phyloP scores from a whole-genome alignment of 2,113 vertebrate genomes.

The Zapornia atra region DNA sequence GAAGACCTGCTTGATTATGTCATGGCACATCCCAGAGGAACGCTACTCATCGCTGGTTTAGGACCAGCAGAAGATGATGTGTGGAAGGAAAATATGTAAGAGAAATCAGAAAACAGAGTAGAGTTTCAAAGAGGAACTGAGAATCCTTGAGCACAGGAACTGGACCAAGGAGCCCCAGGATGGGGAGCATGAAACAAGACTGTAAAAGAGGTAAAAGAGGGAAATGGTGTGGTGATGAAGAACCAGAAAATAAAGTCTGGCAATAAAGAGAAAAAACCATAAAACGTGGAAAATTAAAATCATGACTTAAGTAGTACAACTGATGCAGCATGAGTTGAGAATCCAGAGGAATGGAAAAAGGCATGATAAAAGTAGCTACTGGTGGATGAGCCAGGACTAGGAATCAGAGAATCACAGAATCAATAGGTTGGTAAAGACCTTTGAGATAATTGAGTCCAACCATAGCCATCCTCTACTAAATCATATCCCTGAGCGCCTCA shows the following conservation, averaged over 20 bases:
- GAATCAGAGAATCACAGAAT: background rate
- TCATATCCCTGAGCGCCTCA: too few relatives aligned
- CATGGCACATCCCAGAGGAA: too few relatives aligned
- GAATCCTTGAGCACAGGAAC: background rate
- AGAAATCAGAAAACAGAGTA: background rate
- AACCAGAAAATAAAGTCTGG: background rate
- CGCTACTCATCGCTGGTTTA: background rate
- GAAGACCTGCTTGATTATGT: background rate
- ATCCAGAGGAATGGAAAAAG: background rate
- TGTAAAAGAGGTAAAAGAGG: background rate
- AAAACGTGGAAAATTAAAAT: background rate
- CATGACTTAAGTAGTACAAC: background rate
- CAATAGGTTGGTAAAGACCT: too few relatives aligned
- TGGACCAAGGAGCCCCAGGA: background rate
- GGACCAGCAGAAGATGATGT: background rate
- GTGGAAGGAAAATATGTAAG: background rate
- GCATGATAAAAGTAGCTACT: background rate
- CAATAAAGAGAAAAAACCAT: background rate
- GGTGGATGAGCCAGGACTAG: background rate
- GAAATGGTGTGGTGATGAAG: background rate
- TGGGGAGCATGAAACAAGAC: background rate
- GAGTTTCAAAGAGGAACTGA: background rate
- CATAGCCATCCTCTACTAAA: too few relatives aligned
- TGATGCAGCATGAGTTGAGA: background rate
- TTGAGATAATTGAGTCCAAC: too few relatives aligned